phyloP scores from a whole-genome alignment of 2,113 vertebrate species.

The Eidolon helvum region DNA sequence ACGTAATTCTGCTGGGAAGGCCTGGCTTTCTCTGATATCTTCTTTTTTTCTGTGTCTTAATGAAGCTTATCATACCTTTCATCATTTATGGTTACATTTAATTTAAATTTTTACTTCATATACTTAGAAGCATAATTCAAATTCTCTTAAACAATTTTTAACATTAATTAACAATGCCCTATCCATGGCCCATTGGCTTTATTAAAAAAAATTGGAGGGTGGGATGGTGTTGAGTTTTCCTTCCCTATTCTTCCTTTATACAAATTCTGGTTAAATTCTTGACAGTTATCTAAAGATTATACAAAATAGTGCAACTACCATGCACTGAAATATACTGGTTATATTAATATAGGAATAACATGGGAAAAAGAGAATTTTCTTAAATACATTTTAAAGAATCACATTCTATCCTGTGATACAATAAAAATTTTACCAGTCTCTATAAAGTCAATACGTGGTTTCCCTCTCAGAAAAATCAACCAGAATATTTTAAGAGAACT shows the following conservation, averaged over 20 bases:
- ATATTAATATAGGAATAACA: background rate
- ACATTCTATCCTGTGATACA: background rate
- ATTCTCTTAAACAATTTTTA: slow-evolving; percentile 13
- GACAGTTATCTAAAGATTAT: background rate
- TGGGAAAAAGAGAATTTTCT: background rate
- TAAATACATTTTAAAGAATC: slow-evolving; percentile 11
- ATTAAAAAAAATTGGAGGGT: background rate
- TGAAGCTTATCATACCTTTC: background rate
- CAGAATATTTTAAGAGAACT: background rate
- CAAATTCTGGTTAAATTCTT: background rate
- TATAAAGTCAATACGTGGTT: background rate
- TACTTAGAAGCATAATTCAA: background rate
- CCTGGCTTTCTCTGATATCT: background rate
- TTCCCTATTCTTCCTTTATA: background rate
- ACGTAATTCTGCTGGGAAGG: background rate
- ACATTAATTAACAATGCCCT: background rate
- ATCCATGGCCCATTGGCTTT: background rate
- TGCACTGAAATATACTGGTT: background rate
- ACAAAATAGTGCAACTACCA: background rate
- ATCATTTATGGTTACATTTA: background rate
- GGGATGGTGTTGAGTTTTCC: background rate
- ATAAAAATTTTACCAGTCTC: background rate
- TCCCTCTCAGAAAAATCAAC: slow-evolving; percentile 16
- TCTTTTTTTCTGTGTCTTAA: background rate
- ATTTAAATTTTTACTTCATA: slow-evolving; percentile 20